Evolutionary conservation across 2,113 vertebrate genomes (phyloP).

Genomic region (Numenius arquata): DNA sequence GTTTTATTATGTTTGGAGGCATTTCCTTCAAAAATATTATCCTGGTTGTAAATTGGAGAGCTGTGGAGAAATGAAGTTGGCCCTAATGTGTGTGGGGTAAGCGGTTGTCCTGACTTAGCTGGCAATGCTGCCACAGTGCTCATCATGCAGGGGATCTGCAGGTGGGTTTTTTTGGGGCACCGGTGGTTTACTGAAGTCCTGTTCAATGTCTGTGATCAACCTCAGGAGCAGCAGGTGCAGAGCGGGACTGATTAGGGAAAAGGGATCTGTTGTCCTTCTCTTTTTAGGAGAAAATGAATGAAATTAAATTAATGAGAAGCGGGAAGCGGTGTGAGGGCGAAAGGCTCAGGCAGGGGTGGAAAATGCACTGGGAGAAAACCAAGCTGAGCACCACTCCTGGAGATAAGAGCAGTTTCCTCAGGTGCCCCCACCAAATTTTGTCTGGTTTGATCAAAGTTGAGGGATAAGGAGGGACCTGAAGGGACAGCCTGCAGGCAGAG

Average conservation of each 20-base stretch:
- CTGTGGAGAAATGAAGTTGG: background rate
- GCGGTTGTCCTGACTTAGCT: background rate
- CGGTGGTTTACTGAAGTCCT: background rate
- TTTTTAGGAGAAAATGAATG: background rate
- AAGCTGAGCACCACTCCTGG: background rate
- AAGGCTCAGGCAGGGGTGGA: background rate
- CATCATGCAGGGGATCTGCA: background rate
- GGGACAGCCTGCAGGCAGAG: background rate
- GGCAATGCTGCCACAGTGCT: background rate
- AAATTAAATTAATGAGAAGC: background rate
- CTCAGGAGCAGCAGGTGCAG: background rate
- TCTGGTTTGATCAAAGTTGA: background rate
- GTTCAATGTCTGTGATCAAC: background rate
- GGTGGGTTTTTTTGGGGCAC: background rate
- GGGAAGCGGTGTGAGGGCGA: background rate
- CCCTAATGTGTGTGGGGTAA: accelerated
- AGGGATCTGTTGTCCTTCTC: background rate
- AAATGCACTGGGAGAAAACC: background rate
- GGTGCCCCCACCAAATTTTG: background rate
- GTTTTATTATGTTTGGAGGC: background rate
- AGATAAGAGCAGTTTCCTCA: background rate
- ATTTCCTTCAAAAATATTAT: background rate
- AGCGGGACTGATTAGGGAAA: background rate
- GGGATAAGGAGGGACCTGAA: background rate
- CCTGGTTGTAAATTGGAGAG: background rate